phyloP scores from a whole-genome alignment of 1,140 invertebrate genomes.

The Sarcophaga peregrina region DNA sequence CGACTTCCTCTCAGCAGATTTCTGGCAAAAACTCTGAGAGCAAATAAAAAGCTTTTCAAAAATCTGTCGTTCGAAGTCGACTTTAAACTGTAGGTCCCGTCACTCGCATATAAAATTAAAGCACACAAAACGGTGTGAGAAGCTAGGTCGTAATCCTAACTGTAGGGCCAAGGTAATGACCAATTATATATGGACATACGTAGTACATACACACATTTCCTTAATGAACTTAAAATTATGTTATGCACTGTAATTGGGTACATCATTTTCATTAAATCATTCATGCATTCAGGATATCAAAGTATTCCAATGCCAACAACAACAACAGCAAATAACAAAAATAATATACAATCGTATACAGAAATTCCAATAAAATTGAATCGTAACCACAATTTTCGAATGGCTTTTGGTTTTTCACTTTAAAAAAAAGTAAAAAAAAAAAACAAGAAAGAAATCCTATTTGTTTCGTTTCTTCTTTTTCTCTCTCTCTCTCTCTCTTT shows the following conservation, averaged over 20 bases:
- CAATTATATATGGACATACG: no score
- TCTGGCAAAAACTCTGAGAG: no score
- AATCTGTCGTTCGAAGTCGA: no score
- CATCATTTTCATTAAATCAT: slow-evolving; percentile 1
- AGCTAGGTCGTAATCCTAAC: no score
- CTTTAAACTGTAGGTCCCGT: no score
- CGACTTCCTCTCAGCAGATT: no score
- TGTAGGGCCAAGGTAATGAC: no score
- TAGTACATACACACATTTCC: not conserved
- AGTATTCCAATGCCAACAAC: not conserved
- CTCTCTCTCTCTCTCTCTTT: no score
- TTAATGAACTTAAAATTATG: not conserved
- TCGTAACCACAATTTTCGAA: not conserved
- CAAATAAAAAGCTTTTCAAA: no score
- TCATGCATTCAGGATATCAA: not conserved
- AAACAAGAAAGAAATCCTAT: not conserved
- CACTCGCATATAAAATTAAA: no score
- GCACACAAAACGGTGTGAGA: no score
- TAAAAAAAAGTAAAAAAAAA: not conserved
- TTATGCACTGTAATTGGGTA: not conserved
- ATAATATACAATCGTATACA: not conserved
- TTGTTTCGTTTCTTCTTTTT: no score
- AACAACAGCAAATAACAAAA: not conserved
- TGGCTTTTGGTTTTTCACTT: not conserved
- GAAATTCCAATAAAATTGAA: not conserved